Evolutionary conservation across 1,140 invertebrate genomes (phyloP), one percentile per base, ranked within the genome.

Genomic region (Musca domestica): DNA sequence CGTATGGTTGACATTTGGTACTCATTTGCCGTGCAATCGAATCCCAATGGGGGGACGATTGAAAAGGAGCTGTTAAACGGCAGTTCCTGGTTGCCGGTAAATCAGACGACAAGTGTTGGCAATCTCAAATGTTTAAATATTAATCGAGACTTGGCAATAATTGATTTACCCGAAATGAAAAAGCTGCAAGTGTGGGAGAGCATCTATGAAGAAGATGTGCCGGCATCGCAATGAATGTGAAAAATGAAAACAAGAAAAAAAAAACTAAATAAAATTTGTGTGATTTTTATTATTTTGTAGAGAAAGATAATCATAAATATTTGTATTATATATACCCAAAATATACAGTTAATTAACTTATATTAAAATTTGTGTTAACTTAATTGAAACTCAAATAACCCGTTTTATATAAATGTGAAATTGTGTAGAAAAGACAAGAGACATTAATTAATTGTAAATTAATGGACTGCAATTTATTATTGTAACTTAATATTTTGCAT

Each of bases 1-100:
- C 74, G 80, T 30, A 84, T 86, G 77, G 79, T 84, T 15, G 83
- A 81, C 72, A 78, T 85, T 68, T 67, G 82, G 68, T 80, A 77
- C 0, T 73, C 75, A 19, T 84, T 84, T 61, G 83, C 82, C 1
- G 68, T 67, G 23, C 80, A 74, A 1, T 83, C 82, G 15, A 68
- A 77, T 73, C 80, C 80, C 0, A 82, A 80, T 58, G 34, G 34
- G 6, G 75, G 77, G 46, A 6, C 17, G 6, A 76, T 48, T 14
- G 67, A 70, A 2, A 46, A 19, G n/a, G 47, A 52, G 14, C 70
- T 51, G 22, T 66, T 72, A 2, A 65, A 67, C 10, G 65, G 2
- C 34, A 69, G 19, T 66, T 76, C 17, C 70, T 30, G 46, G n/a
- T 71, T 73, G 73, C 67, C 73, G n/a, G 74, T 77, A 0, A 30